Evolutionary conservation across 1,140 invertebrate species (phyloP), one percentile per base, ranked within the genome.

Genomic region (Drosophila triauraria): DNA sequence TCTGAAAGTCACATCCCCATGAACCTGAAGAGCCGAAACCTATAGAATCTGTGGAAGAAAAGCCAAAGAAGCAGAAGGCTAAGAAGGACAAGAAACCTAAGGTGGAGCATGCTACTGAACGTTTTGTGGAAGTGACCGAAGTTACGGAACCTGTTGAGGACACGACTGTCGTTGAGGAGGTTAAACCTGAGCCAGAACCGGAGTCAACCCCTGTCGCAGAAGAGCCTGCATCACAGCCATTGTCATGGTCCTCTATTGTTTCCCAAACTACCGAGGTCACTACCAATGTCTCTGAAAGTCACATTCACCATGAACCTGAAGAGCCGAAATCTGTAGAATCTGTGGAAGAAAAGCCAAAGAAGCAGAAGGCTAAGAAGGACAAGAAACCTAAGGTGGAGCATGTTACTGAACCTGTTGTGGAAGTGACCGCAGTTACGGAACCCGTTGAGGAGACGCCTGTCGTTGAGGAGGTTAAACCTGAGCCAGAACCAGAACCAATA

Each of bases 341-440:
- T 7, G 27, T 27, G 27, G 15, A 2, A 35, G 10, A 30, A 47
- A 32, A 59, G 10, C 57, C 48, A 0, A 58, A 58, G 4, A 63
- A 72, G 17, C 61, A 77, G 25, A 81, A 81, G 40, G 0, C 61
- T 1, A 81, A 72, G 46, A 72, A 81, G 32, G 64, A 80, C 1
- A 43, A 50, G 25, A 81, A 75, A 56, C 15, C 46, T 1, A 56
- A 77, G 9, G 5, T 7, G 5, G 54, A 71, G 12, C 42, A 12
- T 20, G 9, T 48, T 4, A 12, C 61, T 9, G 56, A 68, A 25
- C 48, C 68, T 1, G 42, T 44, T 23, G 38, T 51, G 35, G 65
- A 57, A n/a, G 40, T 56, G 10, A 15, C 53, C 9, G 3, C 4
- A 43, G 17, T 43, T 35, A 42, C 50, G 44, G 20, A 69, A 15